Conservation (phyloP, 2,113 vertebrate species). For the Lasiurus cinereus region DNA sequence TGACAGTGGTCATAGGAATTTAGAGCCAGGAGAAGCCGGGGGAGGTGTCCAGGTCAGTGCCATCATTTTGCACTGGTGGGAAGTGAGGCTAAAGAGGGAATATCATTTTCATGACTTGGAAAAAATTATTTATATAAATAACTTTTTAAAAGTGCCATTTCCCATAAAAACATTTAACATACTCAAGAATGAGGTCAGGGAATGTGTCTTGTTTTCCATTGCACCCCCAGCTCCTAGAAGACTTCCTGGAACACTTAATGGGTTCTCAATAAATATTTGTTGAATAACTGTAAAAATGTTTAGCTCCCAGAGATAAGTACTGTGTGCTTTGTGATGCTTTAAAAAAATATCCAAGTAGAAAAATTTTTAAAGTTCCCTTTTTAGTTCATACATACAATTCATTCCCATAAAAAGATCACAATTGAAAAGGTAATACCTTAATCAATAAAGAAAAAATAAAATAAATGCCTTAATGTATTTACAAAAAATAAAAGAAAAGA, state of each 20-base stretch:
- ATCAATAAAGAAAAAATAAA: too few relatives aligned
- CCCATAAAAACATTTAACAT: background rate
- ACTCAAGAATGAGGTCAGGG: conserved; percentile 23
- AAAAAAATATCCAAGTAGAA: conserved; percentile 29
- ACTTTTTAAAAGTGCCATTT: conserved; percentile 6
- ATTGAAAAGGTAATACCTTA: too few relatives aligned
- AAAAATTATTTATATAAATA: background rate
- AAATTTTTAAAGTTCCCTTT: background rate
- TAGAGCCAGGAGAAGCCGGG: background rate
- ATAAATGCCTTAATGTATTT: too few relatives aligned
- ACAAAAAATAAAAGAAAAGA: too few relatives aligned
- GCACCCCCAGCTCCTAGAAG: background rate
- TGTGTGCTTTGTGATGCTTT: background rate
- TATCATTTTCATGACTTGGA: background rate
- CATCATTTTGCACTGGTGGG: background rate
- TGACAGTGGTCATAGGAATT: background rate
- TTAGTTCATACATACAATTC: background rate
- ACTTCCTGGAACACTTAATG: background rate
- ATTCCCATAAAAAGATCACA: background rate
- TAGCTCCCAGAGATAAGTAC: background rate
- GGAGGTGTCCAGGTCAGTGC: background rate
- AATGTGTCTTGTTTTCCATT: background rate
- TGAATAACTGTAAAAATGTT: background rate
- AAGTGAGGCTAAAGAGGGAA: background rate
- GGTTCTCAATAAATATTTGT: background rate